Evolutionary conservation across 1,140 invertebrate genomes (phyloP).

Genomic region (Trialeurodes vaporariorum): DNA sequence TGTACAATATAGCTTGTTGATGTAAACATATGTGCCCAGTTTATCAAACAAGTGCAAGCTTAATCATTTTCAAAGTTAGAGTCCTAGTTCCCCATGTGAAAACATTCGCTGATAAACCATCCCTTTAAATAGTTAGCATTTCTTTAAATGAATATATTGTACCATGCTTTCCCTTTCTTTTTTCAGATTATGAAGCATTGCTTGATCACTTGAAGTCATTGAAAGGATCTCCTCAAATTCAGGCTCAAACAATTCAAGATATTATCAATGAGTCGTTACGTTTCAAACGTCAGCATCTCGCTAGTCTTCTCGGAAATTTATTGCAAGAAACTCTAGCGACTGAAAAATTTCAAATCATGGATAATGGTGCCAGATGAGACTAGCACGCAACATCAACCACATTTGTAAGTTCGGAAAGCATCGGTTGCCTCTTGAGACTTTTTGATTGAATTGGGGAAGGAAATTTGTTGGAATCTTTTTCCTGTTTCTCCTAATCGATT

Average conservation of each 20-base stretch:
- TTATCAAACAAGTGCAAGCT: too few relatives aligned
- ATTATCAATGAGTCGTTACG: conserved; percentile 64
- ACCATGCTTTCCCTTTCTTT: too few relatives aligned
- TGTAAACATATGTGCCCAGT: too few relatives aligned
- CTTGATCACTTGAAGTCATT: conserved; percentile 56
- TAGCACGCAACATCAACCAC: background rate
- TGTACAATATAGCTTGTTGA: too few relatives aligned
- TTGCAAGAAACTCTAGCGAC: conserved; percentile 18
- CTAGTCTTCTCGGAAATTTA: conserved; percentile 42
- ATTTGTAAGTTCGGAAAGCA: background rate
- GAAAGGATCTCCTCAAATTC: conserved; percentile 55
- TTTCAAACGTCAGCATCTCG: conserved; percentile 66
- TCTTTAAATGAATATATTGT: too few relatives aligned
- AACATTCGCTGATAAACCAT: too few relatives aligned
- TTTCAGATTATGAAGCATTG: conserved; percentile 57
- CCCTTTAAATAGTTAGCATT: too few relatives aligned
- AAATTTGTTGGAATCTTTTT: background rate
- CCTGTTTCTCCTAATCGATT: background rate
- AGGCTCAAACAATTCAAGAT: conserved; percentile 54
- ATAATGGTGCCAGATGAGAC: background rate
- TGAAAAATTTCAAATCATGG: background rate
- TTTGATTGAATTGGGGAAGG: background rate
- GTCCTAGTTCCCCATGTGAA: too few relatives aligned
- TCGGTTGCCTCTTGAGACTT: background rate
- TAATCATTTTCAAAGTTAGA: too few relatives aligned